Conservation (phyloP, 1,140 invertebrate genomes). For the Proctacanthus coquilletti region DNA sequence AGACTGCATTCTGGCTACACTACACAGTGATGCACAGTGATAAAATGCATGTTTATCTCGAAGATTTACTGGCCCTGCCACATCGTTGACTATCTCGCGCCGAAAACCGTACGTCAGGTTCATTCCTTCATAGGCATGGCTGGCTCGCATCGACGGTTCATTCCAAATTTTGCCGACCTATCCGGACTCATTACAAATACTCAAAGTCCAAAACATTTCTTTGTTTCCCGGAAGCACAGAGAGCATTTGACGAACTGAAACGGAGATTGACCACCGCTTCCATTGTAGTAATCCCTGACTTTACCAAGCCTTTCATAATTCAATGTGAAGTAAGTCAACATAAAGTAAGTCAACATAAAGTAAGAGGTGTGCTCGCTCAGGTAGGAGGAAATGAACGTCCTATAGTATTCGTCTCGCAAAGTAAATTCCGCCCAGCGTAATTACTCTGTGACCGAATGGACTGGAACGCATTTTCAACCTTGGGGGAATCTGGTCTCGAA, state of each 20-base stretch:
- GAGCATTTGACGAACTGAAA: conserved; percentile 23
- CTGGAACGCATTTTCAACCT: too few species aligned
- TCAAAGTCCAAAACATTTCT: background rate
- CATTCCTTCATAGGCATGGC: conserved; percentile 30
- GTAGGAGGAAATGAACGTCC: too few species aligned
- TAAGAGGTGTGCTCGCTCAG: too few species aligned
- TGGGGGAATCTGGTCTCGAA: too few species aligned
- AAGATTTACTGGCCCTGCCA: conserved; percentile 2
- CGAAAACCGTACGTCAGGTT: conserved; percentile 14
- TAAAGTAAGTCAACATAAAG: too few species aligned
- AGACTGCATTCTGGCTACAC: conserved; percentile 27
- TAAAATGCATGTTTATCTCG: conserved; percentile 6
- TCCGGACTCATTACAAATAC: conserved; percentile 14
- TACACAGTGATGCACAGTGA: conserved; percentile 1
- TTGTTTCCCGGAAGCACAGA: conserved; percentile 10
- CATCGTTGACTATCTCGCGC: conserved; percentile 12
- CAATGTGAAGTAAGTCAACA: too few species aligned
- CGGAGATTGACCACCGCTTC: conserved; percentile 16
- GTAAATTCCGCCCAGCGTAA: too few species aligned
- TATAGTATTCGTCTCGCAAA: too few species aligned
- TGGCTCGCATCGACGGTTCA: conserved; percentile 29
- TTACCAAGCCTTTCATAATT: conserved; percentile 16
- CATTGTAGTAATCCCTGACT: conserved; percentile 22
- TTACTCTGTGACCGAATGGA: too few species aligned
- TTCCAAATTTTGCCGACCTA: conserved; percentile 28